Conservation (phyloP, 2,113 vertebrate species). For the Trogon surrucura region DNA sequence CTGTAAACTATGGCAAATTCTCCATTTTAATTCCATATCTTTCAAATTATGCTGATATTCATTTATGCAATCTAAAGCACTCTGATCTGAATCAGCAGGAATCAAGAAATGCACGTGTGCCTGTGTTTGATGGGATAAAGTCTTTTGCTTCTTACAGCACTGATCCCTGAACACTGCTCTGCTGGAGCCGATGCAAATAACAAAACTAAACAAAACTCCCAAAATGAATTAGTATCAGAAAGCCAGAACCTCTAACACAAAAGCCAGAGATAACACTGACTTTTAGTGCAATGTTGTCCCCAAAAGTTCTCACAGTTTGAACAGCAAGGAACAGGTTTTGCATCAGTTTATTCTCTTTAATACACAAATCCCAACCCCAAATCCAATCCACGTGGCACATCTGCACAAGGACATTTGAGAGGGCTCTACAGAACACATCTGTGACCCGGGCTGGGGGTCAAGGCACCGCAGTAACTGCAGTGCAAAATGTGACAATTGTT, state of each 20-base stretch:
- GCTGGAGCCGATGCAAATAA: background rate
- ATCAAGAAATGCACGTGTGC: rapidly evolving
- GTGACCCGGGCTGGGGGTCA: rapidly evolving
- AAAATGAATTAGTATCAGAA: background rate
- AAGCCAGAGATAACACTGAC: background rate
- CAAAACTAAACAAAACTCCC: background rate
- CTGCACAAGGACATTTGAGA: background rate
- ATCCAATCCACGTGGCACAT: rapidly evolving
- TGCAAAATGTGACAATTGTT: background rate
- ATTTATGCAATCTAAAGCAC: background rate
- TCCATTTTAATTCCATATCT: background rate
- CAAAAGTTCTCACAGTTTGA: background rate
- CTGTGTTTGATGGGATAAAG: background rate
- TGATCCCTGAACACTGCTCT: background rate
- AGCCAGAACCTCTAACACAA: background rate
- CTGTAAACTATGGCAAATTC: background rate
- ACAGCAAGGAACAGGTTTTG: rapidly evolving
- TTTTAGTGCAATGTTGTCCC: background rate
- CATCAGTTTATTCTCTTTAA: background rate
- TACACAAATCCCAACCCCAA: background rate
- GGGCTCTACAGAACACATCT: rapidly evolving
- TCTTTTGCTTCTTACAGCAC: background rate
- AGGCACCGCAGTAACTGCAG: background rate
- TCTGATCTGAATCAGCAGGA: background rate
- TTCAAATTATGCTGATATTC: background rate